phyloP scores from a whole-genome alignment of 2,113 vertebrate genomes.

The Mastomys natalensis region DNA sequence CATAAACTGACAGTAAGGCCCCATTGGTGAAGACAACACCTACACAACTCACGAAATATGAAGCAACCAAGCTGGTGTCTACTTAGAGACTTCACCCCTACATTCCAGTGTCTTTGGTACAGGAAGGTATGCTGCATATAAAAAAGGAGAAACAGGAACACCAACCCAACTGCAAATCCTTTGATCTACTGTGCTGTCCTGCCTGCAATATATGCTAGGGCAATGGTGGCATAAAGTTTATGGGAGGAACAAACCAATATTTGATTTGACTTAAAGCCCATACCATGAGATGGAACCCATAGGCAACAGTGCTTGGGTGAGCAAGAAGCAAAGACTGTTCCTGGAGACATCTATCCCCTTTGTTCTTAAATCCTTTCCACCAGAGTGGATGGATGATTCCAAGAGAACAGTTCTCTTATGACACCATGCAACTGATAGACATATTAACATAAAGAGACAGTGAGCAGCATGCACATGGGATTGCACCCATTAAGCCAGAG shows the following conservation, averaged over 20 bases:
- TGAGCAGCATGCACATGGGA: neutral
- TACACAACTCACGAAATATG: neutral
- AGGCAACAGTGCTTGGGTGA: neutral
- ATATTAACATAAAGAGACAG: neutral
- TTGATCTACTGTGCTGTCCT: neutral
- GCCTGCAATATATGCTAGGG: neutral
- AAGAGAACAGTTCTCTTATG: neutral
- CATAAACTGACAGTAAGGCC: neutral
- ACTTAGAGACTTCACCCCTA: neutral
- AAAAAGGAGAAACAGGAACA: neutral
- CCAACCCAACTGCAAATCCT: too few relatives aligned
- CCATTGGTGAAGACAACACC: neutral
- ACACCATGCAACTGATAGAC: too few relatives aligned
- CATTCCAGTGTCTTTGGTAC: neutral
- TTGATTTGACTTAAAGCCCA: neutral
- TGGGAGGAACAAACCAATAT: neutral
- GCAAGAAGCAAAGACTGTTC: neutral
- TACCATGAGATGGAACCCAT: neutral
- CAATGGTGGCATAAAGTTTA: neutral
- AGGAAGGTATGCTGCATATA: neutral
- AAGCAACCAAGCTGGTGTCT: neutral
- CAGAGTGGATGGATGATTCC: neutral
- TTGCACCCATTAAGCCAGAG: neutral
- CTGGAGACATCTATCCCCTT: too few relatives aligned
- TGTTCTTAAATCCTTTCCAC: too few relatives aligned